Conservation (phyloP, 2,888 invertebrate genomes). For the Uropetala carovei region DNA sequence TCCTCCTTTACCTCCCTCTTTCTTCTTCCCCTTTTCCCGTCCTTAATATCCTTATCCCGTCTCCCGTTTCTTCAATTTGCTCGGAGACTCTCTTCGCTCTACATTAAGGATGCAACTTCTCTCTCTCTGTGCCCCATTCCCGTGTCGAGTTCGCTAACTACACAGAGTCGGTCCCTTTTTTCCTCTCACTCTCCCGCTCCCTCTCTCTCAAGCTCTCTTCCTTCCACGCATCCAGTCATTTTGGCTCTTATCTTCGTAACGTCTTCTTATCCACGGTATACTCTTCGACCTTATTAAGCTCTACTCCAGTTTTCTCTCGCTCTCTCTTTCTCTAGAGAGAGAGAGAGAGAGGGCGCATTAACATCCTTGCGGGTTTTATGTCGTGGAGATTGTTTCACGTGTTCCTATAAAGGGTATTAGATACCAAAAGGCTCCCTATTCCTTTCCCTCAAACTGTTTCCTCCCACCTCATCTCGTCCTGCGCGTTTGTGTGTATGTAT, state of each 20-base stretch:
- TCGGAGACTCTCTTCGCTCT: constrained; percentile 20
- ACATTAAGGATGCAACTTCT: constrained; percentile 54
- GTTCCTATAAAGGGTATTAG: constrained; percentile 35
- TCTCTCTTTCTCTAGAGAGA: too few relatives aligned
- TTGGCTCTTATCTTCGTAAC: background rate
- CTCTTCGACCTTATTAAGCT: constrained; percentile 21
- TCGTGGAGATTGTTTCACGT: constrained; percentile 35
- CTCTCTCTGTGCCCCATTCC: background rate
- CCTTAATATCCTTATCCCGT: constrained; percentile 47
- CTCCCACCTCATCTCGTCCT: constrained; percentile 23
- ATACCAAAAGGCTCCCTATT: constrained; percentile 6
- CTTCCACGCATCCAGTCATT: background rate
- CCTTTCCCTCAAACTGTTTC: background rate
- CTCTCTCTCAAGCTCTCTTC: background rate
- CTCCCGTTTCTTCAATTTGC: constrained; percentile 46
- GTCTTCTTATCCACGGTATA: constrained; percentile 10
- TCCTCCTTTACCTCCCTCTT: background rate
- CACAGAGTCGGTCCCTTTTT: background rate
- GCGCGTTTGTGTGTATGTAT: background rate
- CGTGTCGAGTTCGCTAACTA: constrained; percentile 5
- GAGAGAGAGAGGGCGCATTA: background rate
- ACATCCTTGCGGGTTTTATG: constrained; percentile 17
- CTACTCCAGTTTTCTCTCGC: background rate
- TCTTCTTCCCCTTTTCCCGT: background rate
- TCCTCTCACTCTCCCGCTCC: background rate